These are phyloP conservation scores for Zenarchopterus dispar DNA, from an alignment of 2,797 vertebrate genomes.

Conservation along the genomic window DNA sequence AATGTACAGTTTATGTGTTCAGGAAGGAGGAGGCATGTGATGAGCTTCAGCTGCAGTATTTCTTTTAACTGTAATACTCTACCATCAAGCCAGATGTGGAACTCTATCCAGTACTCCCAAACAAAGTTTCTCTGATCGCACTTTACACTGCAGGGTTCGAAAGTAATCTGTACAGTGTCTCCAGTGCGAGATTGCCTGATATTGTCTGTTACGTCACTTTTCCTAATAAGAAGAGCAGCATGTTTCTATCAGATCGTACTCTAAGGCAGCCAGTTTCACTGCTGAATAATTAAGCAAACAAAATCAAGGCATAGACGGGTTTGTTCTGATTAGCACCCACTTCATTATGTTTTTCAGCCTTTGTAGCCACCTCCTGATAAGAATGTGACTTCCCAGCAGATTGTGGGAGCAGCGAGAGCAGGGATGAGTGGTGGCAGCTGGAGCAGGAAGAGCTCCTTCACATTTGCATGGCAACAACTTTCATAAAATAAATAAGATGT, in stretches of 20 bases:
- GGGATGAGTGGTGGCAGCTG: conserved; percentile 54
- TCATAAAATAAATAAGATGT: conserved; percentile 8
- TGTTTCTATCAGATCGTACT: neutral
- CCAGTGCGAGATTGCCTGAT: neutral
- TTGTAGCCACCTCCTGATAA: conserved; percentile 9
- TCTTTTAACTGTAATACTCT: too few relatives aligned
- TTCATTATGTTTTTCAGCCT: conserved; percentile 22
- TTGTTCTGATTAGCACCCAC: conserved; percentile 26
- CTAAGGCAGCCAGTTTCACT: neutral
- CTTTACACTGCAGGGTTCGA: neutral
- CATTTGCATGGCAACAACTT: conserved; percentile 11
- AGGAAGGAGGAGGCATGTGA: conserved; percentile 31
- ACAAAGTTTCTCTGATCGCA: neutral
- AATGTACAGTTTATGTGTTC: conserved; percentile 52
- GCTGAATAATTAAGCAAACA: conserved; percentile 28
- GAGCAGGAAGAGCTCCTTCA: conserved; percentile 33
- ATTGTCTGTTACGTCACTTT: neutral
- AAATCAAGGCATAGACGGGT: conserved; percentile 20
- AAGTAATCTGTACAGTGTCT: neutral
- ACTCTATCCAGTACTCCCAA: too few relatives aligned
- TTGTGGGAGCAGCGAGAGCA: conserved; percentile 13
- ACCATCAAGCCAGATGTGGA: too few relatives aligned
- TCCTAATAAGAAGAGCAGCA: neutral
- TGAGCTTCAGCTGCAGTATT: conserved; percentile 1
- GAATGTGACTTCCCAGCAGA: conserved; percentile 27